A percentile compares a stretch with the other conserved stretches of the same genome.
phyloP scores from a whole-genome alignment of 2,797 vertebrate species.

The Lithobates sylvaticus region DNA sequence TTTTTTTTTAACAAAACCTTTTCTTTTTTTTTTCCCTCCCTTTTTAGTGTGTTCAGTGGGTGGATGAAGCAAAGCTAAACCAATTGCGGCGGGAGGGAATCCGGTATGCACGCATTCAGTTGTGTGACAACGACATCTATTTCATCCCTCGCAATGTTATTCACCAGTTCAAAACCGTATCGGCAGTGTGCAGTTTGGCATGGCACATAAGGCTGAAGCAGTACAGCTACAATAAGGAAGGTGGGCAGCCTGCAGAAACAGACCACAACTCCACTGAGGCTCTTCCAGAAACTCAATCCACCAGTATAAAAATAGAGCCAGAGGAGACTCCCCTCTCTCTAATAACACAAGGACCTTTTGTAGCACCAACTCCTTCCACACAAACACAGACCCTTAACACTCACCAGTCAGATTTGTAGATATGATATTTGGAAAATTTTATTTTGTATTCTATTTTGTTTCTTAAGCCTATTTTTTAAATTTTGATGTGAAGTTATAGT shows the following conservation, averaged over 20 bases:
- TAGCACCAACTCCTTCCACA: conserved; percentile 70
- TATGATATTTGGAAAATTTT: conserved; percentile 69
- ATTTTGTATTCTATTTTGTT: conserved; percentile 58
- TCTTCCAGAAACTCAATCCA: conserved; percentile 73
- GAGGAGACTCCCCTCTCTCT: conserved; percentile 75
- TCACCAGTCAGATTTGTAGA: conserved; percentile 80
- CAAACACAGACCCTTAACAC: conserved; percentile 73
- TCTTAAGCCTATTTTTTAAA: conserved; percentile 84
- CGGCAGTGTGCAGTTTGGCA: conserved; percentile 96
- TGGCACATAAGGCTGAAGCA: conserved; percentile 97
- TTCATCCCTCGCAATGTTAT: conserved; percentile 99
- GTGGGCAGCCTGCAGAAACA: conserved; percentile 71
- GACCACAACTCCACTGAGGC: conserved; percentile 73
- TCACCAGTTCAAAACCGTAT: conserved; percentile 99
- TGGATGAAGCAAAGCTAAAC: conserved; percentile 98
- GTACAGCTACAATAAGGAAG: conserved; percentile 81
- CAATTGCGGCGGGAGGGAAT: conserved; percentile 96
- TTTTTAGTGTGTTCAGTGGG: conserved; percentile 86
- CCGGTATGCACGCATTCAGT: conserved; percentile 90
- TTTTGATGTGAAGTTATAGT: conserved; percentile 90
- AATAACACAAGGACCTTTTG: conserved; percentile 75
- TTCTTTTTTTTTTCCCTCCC: background rate
- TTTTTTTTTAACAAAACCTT: background rate
- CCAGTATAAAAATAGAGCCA: conserved; percentile 76
- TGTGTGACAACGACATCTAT: conserved; percentile 97